phyloP scores from a whole-genome alignment of 1,140 invertebrate species.

The Drosophila nebulosa region DNA sequence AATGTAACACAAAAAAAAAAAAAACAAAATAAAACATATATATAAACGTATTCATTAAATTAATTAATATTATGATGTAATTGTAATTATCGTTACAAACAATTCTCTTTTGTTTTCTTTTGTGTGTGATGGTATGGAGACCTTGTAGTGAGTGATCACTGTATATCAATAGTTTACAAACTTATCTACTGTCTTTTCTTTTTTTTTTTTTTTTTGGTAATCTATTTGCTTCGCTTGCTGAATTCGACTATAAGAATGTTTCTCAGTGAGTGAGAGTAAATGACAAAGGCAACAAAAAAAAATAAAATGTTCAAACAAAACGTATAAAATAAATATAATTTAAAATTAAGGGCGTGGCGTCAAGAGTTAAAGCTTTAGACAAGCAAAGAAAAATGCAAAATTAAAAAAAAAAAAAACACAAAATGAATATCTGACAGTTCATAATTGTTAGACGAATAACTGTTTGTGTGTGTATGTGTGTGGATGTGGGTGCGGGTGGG shows the following conservation, averaged over 20 bases:
- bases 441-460: background rate
- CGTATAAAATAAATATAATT: constrained; percentile 2
- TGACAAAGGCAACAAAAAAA: constrained; percentile 28
- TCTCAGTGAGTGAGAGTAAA: constrained; percentile 51
- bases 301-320: constrained; percentile 29
- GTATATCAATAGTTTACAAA: constrained; percentile 20
- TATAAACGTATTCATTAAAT: background rate
- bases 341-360: background rate
- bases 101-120: background rate
- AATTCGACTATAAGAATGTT: constrained; percentile 17
- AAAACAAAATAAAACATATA: constrained; percentile 8
- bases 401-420: constrained; percentile 12
- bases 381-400: constrained; percentile 1
- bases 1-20: constrained; percentile 21
- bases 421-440: constrained; percentile 21
- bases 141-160: background rate
- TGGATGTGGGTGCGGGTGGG: too few relatives aligned
- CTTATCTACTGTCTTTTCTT: constrained; percentile 67
- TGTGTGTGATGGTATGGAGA: background rate
- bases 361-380: constrained; percentile 18
- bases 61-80: constrained; percentile 11
- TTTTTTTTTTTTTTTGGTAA: constrained; percentile 44
- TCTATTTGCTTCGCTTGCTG: constrained; percentile 43
- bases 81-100: background rate
- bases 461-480: too few relatives aligned